Conservation (phyloP, 1,140 invertebrate genomes). For the Holotrichia oblita region DNA sequence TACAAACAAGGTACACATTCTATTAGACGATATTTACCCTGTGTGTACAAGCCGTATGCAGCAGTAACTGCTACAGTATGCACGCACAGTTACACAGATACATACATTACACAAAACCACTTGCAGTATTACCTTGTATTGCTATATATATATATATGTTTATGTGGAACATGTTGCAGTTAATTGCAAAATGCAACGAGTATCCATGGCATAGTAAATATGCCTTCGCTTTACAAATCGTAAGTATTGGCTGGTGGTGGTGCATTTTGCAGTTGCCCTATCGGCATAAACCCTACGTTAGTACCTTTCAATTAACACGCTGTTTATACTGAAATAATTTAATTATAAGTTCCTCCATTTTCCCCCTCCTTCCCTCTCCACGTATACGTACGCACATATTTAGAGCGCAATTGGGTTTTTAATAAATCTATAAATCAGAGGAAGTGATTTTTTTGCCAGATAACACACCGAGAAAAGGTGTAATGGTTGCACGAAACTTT, state of each 20-base stretch:
- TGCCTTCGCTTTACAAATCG: constrained; percentile 50
- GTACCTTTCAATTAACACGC: constrained; percentile 38
- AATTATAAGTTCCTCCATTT: constrained; percentile 37
- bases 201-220: constrained; percentile 51
- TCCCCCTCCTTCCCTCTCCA: no score
- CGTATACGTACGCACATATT: no score
- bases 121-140: constrained; percentile 22
- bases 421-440: no score
- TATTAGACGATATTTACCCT: constrained; percentile 34
- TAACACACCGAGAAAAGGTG: no score
- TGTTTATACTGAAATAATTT: constrained; percentile 44
- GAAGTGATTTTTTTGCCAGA: no score
- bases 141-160: not conserved
- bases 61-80: not conserved
- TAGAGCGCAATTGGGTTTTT: no score
- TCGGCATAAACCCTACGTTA: constrained; percentile 9
- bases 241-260: constrained; percentile 43
- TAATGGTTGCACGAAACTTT: no score
- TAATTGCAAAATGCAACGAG: constrained; percentile 47
- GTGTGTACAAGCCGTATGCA: not conserved
- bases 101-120: not conserved
- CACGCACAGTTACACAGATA: not conserved
- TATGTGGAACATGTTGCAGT: constrained; percentile 45
- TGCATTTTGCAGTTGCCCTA: constrained; percentile 45
- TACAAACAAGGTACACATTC: constrained; percentile 34